These are phyloP conservation scores for Drosophila anceps DNA, from an alignment of 2,888 invertebrate species.

Conservation along the genomic window DNA sequence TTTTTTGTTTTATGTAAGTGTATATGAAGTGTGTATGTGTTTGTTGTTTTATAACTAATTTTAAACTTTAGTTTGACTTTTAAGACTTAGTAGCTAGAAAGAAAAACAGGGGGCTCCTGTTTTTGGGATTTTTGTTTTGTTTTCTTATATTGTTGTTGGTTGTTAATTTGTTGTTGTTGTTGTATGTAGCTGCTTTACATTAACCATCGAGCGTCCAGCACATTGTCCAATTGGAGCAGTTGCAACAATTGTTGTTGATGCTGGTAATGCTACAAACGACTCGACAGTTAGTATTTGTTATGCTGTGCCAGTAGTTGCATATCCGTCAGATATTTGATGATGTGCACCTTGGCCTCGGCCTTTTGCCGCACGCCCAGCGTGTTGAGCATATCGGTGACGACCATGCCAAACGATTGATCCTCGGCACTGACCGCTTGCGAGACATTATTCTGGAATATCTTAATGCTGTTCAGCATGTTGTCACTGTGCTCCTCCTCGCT, in stretches of 20 bases:
- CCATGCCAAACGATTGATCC: constrained; percentile 83
- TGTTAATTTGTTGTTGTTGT: constrained; percentile 27
- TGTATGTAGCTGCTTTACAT: constrained; percentile 49
- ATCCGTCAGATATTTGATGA: constrained; percentile 83
- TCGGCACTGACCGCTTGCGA: constrained; percentile 83
- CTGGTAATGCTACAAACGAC: constrained; percentile 42
- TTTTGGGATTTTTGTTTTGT: constrained; percentile 19
- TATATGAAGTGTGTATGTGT: constrained; percentile 16
- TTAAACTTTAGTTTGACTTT: constrained; percentile 78
- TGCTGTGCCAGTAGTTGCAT: constrained; percentile 84
- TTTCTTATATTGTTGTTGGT: constrained; percentile 21
- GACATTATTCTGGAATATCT: constrained; percentile 83
- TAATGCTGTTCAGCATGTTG: constrained; percentile 83
- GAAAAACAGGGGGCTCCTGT: constrained; percentile 33
- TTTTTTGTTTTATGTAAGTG: constrained; percentile 28
- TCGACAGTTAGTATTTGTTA: constrained; percentile 82
- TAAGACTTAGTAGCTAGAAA: constrained; percentile 66
- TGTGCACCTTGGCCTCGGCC: constrained; percentile 83
- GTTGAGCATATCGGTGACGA: constrained; percentile 83
- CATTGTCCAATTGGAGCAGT: constrained; percentile 67
- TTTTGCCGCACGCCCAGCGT: constrained; percentile 83
- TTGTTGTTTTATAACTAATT: constrained; percentile 54
- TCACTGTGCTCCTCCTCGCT: constrained; percentile 83
- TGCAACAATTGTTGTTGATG: constrained; percentile 59
- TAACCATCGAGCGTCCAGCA: constrained; percentile 58